These are phyloP conservation scores for Gymnothorax reevesii DNA, from an alignment of 2,797 vertebrate species.

Conservation along the genomic window DNA sequence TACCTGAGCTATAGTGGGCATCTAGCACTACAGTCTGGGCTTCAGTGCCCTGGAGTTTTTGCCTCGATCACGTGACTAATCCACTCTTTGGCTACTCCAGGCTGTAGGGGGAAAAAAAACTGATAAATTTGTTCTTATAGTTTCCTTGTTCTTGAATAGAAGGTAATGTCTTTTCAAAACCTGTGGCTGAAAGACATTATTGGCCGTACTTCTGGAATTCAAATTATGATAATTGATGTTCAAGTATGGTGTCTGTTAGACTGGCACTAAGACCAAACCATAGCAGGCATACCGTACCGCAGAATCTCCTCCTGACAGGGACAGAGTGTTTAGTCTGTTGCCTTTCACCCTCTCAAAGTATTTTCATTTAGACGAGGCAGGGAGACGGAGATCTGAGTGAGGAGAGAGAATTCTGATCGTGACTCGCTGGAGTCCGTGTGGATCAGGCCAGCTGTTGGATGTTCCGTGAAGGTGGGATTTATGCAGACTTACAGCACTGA, in stretches of 20 bases:
- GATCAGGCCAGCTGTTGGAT: neutral
- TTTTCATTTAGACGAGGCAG: neutral
- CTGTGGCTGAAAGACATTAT: neutral
- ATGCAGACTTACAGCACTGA: neutral
- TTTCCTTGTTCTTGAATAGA: too few relatives aligned
- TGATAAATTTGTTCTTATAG: too few relatives aligned
- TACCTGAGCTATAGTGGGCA: too few relatives aligned
- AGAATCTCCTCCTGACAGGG: neutral
- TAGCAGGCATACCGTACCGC: neutral
- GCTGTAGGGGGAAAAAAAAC: too few relatives aligned
- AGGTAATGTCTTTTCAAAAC: neutral
- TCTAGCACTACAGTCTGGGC: too few relatives aligned
- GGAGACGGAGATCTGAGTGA: neutral
- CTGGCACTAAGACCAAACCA: neutral
- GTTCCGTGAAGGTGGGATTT: neutral
- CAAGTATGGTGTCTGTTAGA: neutral
- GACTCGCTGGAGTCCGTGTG: neutral
- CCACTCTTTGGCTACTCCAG: too few relatives aligned
- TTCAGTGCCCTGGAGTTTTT: too few relatives aligned
- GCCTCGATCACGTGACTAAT: too few relatives aligned
- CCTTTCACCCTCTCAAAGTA: constrained; percentile 2
- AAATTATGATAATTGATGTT: neutral
- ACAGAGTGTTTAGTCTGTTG: constrained; percentile 26
- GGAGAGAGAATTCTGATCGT: neutral
- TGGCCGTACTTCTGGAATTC: neutral